Conservation (phyloP, 2,888 invertebrate species). For the Rapana venosa region DNA sequence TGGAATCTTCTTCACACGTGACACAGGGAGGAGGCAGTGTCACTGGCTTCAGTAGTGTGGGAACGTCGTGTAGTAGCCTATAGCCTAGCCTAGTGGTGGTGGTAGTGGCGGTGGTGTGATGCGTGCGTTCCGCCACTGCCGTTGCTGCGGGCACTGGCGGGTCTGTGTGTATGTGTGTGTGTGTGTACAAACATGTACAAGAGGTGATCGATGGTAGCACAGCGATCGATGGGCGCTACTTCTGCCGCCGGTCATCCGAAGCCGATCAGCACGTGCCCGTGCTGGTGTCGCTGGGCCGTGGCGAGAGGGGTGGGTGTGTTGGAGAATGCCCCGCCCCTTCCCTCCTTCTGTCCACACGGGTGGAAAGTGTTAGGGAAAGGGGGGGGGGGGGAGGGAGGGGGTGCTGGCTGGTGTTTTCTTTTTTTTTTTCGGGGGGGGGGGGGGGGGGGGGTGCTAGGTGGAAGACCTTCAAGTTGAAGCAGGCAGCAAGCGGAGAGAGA, state of each 20-base stretch:
- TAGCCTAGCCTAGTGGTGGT: too few species aligned
- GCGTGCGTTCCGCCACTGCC: too few species aligned
- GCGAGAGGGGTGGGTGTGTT: background rate
- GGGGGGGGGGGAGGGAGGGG: background rate
- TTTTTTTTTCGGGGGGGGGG: too few species aligned
- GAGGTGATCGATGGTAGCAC: slow-evolving; percentile 9
- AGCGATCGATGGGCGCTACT: background rate
- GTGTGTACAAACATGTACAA: background rate
- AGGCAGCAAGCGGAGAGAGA: background rate
- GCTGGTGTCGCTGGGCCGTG: background rate
- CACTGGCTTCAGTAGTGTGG: too few species aligned
- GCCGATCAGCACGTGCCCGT: background rate
- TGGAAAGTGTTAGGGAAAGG: background rate
- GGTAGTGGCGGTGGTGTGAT: too few species aligned
- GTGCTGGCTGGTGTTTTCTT: background rate
- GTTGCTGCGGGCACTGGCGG: too few species aligned
- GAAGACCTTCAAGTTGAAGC: background rate
- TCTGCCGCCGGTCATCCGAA: background rate
- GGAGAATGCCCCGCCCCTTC: background rate
- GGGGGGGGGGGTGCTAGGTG: too few species aligned
- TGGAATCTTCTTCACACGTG: too few species aligned
- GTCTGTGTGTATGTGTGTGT: background rate
- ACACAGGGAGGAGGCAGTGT: too few species aligned
- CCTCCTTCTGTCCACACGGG: background rate
- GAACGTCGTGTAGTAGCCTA: too few species aligned